These are phyloP conservation scores for Scolopax mira DNA, from an alignment of 2,113 vertebrate genomes.

Conservation along the genomic window DNA sequence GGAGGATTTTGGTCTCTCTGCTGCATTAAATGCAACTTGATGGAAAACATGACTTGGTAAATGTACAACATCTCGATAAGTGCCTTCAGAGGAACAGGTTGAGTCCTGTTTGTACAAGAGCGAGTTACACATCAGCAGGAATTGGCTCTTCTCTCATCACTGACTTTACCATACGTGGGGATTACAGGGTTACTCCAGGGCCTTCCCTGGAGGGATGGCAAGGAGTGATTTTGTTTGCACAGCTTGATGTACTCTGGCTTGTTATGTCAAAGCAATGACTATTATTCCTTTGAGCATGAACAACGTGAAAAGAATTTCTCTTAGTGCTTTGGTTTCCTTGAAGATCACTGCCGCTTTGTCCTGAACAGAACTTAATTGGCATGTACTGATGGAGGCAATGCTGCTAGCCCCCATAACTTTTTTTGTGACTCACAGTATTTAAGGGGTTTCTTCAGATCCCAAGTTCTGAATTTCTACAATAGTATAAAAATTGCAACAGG, in stretches of 20 bases:
- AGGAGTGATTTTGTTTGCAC: not conserved
- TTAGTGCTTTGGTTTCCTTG: not conserved
- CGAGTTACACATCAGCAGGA: not conserved
- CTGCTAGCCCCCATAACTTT: not conserved
- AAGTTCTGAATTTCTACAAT: not conserved
- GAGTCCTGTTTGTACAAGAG: not conserved
- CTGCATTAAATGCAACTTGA: not conserved
- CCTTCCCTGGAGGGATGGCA: not conserved
- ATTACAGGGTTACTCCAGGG: not conserved
- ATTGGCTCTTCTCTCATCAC: not conserved
- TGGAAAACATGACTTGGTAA: not conserved
- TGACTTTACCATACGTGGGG: not conserved
- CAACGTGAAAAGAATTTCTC: not conserved
- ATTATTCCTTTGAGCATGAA: not conserved
- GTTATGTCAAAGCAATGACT: not conserved
- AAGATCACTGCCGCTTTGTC: not conserved
- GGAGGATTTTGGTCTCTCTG: not conserved
- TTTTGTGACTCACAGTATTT: not conserved
- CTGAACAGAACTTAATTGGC: not conserved
- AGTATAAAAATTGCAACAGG: not conserved
- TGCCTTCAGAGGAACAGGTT: not conserved
- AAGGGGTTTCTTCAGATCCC: not conserved
- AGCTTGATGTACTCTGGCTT: not conserved
- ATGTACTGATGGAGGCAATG: rapidly evolving
- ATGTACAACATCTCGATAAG: not conserved